A percentile compares a stretch with the other conserved stretches of the same genome.
Conservation (phyloP, 2,888 invertebrate species). For the Oscheius onirici region DNA sequence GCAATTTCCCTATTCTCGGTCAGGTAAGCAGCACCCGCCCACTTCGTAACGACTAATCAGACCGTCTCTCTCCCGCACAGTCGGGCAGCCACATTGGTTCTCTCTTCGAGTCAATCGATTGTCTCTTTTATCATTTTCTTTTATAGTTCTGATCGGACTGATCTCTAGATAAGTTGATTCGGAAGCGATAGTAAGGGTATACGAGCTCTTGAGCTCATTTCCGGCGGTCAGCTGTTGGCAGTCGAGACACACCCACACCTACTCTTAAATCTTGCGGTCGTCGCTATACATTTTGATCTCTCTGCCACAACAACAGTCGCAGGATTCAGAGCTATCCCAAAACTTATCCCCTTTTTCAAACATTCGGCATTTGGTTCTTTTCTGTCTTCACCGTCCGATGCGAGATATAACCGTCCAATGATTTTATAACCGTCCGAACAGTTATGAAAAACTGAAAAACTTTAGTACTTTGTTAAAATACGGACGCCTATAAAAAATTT, state of each 20-base stretch:
- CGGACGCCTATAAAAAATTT: too few species aligned
- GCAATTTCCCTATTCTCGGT: not conserved
- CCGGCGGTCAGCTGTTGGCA: constrained; percentile 31
- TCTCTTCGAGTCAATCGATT: constrained; percentile 4
- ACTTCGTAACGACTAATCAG: constrained; percentile 29
- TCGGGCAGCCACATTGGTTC: constrained; percentile 11
- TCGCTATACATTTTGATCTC: too few species aligned
- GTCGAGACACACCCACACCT: constrained; percentile 9
- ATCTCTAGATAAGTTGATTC: not conserved
- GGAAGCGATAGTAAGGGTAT: not conserved
- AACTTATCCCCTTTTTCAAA: too few species aligned
- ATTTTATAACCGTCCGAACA: too few species aligned
- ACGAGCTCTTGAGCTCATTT: constrained; percentile 11
- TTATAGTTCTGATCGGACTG: not conserved
- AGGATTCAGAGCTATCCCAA: too few species aligned
- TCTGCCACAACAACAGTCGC: too few species aligned
- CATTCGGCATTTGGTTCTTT: too few species aligned
- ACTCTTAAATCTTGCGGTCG: not conserved
- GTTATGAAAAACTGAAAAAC: too few species aligned
- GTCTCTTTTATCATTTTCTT: not conserved
- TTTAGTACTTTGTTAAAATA: too few species aligned
- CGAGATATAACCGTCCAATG: too few species aligned
- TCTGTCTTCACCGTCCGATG: too few species aligned
- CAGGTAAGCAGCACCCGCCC: not conserved
- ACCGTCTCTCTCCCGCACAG: constrained; percentile 22